Evolutionary conservation across 2,888 invertebrate genomes (phyloP), one percentile per base, ranked within the genome.

Genomic region (Leptopterna dolabrata): DNA sequence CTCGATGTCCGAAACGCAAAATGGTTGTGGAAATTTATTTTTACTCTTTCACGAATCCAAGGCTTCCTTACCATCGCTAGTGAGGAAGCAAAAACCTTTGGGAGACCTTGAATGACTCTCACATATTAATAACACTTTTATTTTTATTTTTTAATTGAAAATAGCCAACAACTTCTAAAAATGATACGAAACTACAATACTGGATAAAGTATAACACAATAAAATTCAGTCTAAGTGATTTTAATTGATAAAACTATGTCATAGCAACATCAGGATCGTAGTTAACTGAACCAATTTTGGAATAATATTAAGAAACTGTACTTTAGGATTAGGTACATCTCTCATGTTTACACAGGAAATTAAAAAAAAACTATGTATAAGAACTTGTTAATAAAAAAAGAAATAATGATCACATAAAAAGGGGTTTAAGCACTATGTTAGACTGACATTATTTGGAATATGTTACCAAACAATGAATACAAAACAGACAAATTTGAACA

Each of bases 161-260:
- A 85, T 85, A 85, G 73, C 71, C 85, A 85, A 85, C 85, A 47
- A 85, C 85, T 85, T 76, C 85, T 85, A 85, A 29, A 43, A 71
- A 24, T 70, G 70, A 83, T 45, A 41, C 29, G 45, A 14, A 36
- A 70, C 85, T 85, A 85, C 71, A 85, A 85, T 85, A 85, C 85
- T 85, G 85, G 73, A 85, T 73, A 19, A 78, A 85, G 71, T 45
- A 73, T 71, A 85, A 85, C 85, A 45, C 63, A 63, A 63, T 85
- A 55, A 16, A 85, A 41, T 70, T 85, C 85, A 85, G 85, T 85
- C 85, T 85, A 85, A 45, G 85, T 73, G 70, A 70, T 83, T 70
- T 83, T 81, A 43, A 41, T 78, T 45, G 43, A 78, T 76, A 41
- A 41, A 41, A 70, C 36, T 76, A 76, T 43, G 24, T 63, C 73